Conservation (phyloP, 1,140 invertebrate species). For the honey bee (Apis mellifera) region Amel_HAv3.1 CM009943.2:6204001-6204500, state of each 20-base stretch:
- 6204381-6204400: conserved; percentile 73
- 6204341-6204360: conserved; percentile 73
- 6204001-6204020: no score
- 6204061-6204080: conserved; percentile 79
- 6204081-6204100: conserved; percentile 85
- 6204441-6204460: conserved; percentile 94
- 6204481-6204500: conserved; percentile 96
- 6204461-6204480: conserved; percentile 92
- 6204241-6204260: conserved; percentile 80
- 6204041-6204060: conserved; percentile 73
- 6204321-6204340: not conserved
- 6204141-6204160: conserved; percentile 78
- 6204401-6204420: conserved; percentile 84
- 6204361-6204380: conserved; percentile 79
- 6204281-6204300: not conserved
- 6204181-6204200: conserved; percentile 82
- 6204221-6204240: conserved; percentile 81
- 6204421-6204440: conserved; percentile 95
- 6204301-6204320: not conserved
- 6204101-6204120: conserved; percentile 89
- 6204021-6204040: no score
- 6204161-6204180: conserved; percentile 82
- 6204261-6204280: not conserved
- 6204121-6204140: conserved; percentile 83
- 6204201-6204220: conserved; percentile 76